Base-by-base conservation (phyloP, 2,797 vertebrate genomes). In the Neoniphon sammara region DNA sequence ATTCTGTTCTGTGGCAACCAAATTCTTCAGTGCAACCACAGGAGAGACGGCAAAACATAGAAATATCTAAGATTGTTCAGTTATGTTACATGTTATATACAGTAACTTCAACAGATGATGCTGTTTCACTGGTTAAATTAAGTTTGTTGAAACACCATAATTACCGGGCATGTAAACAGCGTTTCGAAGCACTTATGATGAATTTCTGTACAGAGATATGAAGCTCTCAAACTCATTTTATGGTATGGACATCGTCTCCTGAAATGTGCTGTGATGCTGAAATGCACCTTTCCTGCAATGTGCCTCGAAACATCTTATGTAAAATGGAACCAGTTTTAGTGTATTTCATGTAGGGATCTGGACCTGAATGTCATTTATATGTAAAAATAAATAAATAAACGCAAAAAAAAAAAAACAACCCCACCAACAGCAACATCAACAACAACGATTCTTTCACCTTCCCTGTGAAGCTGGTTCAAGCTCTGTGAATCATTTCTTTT, bases 41-140 rank as follows among this genome's bases (percentile, higher is more conserved):
- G 77, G 58, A 86, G 68, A 60, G n/a, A 42, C 5, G 36, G 34
- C 36, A 3, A 23, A 9, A 63, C 34, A 39, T 30, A 54, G 23
- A 23, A 6, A 21, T 17, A 56, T 17, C 12, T 15, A 21, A 44
- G 18, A 80, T 75, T 66, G 71, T 85, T 90, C 81, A 80, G 87
- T 87, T 84, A 81, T 78, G 71, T 80, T 42, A 52, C 34, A 56
- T 75, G 70, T 85, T 83, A 65, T 82, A 75, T 83, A 79, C 76
- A 80, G 84, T 85, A 87, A 86, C 77, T 73, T 71, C 36, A 58
- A 60, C 53, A 89, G 53, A 85, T 80, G 80, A 84, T 73, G 81
- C 58, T n/a, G 81, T 88, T 85, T 75, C 77, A 64, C 75, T 66
- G 62, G 27, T 74, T 68, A 80, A 80, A 85, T 89, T 60, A 87